Evolutionary conservation across 2,888 invertebrate species (phyloP), one percentile per base, ranked within the genome.

Genomic region (Thalpophila matura): DNA sequence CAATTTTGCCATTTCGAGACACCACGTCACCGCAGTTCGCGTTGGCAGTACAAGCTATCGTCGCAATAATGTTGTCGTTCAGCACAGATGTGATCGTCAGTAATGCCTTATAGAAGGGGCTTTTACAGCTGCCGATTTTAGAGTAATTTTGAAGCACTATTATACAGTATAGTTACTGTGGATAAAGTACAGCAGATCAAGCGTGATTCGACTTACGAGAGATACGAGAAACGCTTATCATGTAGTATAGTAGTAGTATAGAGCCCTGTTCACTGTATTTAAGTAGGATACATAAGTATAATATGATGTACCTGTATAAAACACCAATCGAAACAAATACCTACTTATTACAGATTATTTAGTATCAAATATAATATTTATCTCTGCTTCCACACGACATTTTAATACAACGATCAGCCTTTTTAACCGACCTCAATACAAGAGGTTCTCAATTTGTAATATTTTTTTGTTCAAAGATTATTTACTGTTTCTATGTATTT

Each of bases 71-170:
- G 50, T 51, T 51, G 51, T 58, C 53, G 74, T 54, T 58, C 49
- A 59, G 69, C 53, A 22, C 69, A 55, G 55, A 67, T 63, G 73
- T 61, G 73, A 61, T 67, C 60, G 53, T 67, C 77, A 77, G 60
- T 68, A 66, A 73, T 80, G 85, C 84, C 85, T 85, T 84, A 84
- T 62, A 77, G 81, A 79, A 84, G 85, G 85, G 82, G 83, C 82
- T 84, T 69, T 47, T 18, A 79, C 73, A 70, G 68, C 81, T 73
- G 73, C 73, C 58, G 73, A 67, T 69, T 78, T 77, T 76, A 82
- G 72, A 75, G 38, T 78, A 68, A 73, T 74, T 70, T 70, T 66
- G 62, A 71, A 57, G 38, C 65, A 64, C 53, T 63, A 46, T 58
- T 70, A 61, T 71, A 66, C 66, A 64, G 68, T 37, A 60, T 53